phyloP scores from a whole-genome alignment of 1,140 invertebrate genomes.

The Magallana angulata region DNA sequence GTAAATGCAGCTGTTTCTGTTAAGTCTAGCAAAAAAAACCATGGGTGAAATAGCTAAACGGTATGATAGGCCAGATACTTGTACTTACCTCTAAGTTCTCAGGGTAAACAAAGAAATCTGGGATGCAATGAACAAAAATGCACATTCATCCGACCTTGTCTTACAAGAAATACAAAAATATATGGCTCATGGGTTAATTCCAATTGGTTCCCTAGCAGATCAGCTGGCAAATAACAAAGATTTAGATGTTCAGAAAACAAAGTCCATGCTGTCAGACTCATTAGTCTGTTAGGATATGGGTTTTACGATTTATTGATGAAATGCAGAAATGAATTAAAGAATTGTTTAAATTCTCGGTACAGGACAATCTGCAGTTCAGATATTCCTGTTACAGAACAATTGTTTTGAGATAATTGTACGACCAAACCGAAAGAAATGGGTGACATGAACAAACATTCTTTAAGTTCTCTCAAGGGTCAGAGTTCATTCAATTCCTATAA shows the following conservation, averaged over 20 bases:
- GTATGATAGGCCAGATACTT: neutral
- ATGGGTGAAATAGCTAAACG: neutral
- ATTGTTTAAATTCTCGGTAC: neutral
- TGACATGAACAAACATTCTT: neutral
- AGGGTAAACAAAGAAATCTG: neutral
- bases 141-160: neutral
- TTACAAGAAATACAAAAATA: neutral
- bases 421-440: neutral
- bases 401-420: slow-evolving; percentile 12
- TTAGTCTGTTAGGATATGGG: slow-evolving; percentile 1
- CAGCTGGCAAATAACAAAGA: neutral
- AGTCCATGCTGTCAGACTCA: neutral
- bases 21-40: neutral
- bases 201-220: neutral
- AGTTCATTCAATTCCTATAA: neutral
- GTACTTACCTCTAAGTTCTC: neutral
- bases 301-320: neutral
- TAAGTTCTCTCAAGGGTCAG: neutral
- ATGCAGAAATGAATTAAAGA: neutral
- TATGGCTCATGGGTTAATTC: neutral
- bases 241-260: neutral
- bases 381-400: slow-evolving; percentile 1
- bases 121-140: neutral
- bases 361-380: slow-evolving; percentile 82
- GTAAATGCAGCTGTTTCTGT: neutral